phyloP scores from a whole-genome alignment of 2,113 vertebrate genomes.

The Indicator maculatus region DNA sequence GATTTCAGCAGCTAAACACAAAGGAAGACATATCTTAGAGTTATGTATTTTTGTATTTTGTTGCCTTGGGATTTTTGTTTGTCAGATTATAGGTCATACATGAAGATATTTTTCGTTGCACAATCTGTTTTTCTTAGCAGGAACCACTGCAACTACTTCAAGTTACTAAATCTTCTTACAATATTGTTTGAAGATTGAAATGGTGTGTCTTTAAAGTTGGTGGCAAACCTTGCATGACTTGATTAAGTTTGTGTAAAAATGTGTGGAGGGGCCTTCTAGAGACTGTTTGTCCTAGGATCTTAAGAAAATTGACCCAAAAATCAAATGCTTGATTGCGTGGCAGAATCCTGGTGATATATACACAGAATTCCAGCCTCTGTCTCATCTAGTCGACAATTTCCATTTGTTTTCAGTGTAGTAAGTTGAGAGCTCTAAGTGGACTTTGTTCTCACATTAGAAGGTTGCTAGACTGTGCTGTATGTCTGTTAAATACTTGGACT shows the following conservation, averaged over 20 bases:
- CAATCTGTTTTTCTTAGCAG: background rate
- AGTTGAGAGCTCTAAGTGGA: background rate
- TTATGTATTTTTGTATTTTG: background rate
- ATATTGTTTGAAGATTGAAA: background rate
- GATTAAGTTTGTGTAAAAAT: background rate
- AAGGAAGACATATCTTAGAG: background rate
- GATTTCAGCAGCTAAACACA: background rate
- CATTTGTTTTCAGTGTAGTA: background rate
- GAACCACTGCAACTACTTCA: background rate
- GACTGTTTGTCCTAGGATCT: background rate
- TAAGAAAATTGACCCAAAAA: background rate
- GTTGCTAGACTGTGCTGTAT: background rate
- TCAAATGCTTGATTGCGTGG: background rate
- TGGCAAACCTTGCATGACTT: background rate
- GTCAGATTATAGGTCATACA: background rate
- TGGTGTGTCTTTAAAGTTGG: background rate
- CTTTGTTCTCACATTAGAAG: background rate
- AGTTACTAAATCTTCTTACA: background rate
- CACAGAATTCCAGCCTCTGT: background rate
- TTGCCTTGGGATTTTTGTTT: background rate
- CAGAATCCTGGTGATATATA: background rate
- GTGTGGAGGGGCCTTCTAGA: background rate
- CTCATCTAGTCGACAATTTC: background rate
- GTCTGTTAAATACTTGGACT: background rate
- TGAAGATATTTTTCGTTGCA: background rate